Evolutionary conservation across 2,113 vertebrate genomes (phyloP), one percentile per base, ranked within the genome.

Genomic region (Seriola quinqueradiata): DNA sequence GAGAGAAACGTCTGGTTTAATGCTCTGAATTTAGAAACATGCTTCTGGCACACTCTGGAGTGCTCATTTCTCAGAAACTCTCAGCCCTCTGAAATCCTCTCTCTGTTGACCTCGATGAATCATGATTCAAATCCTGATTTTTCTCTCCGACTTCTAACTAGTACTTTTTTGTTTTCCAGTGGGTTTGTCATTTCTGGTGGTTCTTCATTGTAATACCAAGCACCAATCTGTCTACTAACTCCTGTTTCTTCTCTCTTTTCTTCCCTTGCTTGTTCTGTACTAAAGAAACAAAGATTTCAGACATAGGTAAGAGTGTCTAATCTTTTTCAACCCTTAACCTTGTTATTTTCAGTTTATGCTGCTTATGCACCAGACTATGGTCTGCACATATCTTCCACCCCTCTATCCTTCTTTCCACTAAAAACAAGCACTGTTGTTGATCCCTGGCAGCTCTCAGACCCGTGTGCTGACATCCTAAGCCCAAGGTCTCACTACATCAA

Each of bases 251-350:
- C 64, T 82, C 55, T 87, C 10, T 69, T 94, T 92, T 86, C 52
- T 60, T 82, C 67, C 85, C 95, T 94, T 94, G 92, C 93, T 95
- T 97, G 93, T 95, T 91, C 84, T 95, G 85, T 93, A 91, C 89
- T 96, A 97, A 92, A 99, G 98, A 99, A 99, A 99, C 98, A 99
- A 99, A 98, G 98, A 99, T 98, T 99, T 99, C 97, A 97, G 98
- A 96, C 98, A 99, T 97, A 99, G 98, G 98, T 99, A 99, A 99
- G 98, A 93, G 87, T 81, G n/a, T 82, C 40, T 87, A 73, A 87
- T 59, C 76, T 19, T 78, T 75, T 79, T 48, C 19, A 48, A 48
- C 68, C 36, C 48, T 60, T 52, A 54, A 74, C 69, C 55, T 38
- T 76, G 44, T 76, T 64, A 12, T 71, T 63, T 13, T 70, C 23